Percentiles rank a stretch among this genome's conserved stretches.
Conservation (phyloP, 1,140 invertebrate species). For the Diachasma alloeum region DNA sequence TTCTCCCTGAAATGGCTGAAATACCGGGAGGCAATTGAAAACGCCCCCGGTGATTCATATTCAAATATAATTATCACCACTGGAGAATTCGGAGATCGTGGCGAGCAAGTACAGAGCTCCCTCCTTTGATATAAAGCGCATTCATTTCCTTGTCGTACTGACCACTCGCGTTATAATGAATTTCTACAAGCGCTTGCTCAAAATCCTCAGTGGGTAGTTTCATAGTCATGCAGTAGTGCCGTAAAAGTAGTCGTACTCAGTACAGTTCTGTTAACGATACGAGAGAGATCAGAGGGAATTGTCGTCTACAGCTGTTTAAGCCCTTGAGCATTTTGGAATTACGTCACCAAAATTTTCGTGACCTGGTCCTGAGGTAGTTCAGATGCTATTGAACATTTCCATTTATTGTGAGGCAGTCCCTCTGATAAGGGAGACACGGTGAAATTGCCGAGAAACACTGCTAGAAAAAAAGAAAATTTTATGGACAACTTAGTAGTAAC, state of each 20-base stretch:
- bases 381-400: no score
- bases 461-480: no score
- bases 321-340: background rate
- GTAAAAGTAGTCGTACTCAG: background rate
- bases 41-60: background rate
- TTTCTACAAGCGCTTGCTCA: background rate
- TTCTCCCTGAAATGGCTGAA: background rate
- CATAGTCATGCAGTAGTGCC: background rate
- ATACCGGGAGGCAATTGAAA: background rate
- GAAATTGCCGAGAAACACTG: no score
- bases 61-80: background rate
- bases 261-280: background rate
- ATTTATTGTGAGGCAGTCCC: background rate
- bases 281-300: background rate
- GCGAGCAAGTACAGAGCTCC: background rate
- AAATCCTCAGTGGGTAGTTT: background rate
- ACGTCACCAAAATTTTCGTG: background rate
- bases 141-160: background rate
- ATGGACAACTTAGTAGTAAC: no score
- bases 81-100: background rate
- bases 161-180: background rate
- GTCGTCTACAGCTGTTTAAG: background rate
- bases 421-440: background rate
- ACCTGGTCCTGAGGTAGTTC: no score
- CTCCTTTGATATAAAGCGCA: background rate